phyloP scores from a whole-genome alignment of 1,140 invertebrate genomes.

The Macrobrachium nipponense region DNA sequence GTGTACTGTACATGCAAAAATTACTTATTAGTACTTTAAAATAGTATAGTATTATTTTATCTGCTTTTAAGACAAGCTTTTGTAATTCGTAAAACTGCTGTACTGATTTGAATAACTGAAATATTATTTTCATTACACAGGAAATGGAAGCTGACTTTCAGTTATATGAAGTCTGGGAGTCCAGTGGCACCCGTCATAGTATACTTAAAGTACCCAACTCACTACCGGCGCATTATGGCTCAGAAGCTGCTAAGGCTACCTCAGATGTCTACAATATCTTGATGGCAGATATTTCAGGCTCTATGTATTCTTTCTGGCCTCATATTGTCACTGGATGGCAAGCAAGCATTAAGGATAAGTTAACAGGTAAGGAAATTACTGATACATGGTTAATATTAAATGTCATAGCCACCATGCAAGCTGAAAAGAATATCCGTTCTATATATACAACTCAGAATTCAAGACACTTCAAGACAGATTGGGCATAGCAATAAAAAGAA shows the following conservation, averaged over 20 bases:
- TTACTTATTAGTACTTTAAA: too few relatives aligned
- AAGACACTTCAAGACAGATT: too few relatives aligned
- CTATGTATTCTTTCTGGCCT: conserved; percentile 40
- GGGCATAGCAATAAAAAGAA: too few relatives aligned
- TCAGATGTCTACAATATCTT: conserved; percentile 49
- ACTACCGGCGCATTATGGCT: neutral
- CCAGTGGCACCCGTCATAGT: conserved; percentile 13
- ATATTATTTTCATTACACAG: too few relatives aligned
- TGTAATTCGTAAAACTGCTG: too few relatives aligned
- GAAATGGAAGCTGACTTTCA: conserved; percentile 6
- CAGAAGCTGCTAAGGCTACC: neutral
- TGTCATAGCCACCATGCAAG: too few relatives aligned
- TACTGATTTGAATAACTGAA: too few relatives aligned
- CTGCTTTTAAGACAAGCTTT: too few relatives aligned
- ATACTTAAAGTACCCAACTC: conserved; percentile 10
- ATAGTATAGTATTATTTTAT: too few relatives aligned
- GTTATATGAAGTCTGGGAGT: neutral
- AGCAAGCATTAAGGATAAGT: conserved; percentile 20
- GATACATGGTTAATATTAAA: neutral
- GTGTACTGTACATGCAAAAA: too few relatives aligned
- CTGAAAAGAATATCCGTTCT: too few relatives aligned
- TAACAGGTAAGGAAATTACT: conserved; percentile 44
- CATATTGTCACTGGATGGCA: conserved; percentile 52
- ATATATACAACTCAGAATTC: too few relatives aligned
- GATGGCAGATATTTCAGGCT: conserved; percentile 62